Base-by-base conservation (phyloP, 2,797 vertebrate species). In the Chaunax sp. region DNA sequence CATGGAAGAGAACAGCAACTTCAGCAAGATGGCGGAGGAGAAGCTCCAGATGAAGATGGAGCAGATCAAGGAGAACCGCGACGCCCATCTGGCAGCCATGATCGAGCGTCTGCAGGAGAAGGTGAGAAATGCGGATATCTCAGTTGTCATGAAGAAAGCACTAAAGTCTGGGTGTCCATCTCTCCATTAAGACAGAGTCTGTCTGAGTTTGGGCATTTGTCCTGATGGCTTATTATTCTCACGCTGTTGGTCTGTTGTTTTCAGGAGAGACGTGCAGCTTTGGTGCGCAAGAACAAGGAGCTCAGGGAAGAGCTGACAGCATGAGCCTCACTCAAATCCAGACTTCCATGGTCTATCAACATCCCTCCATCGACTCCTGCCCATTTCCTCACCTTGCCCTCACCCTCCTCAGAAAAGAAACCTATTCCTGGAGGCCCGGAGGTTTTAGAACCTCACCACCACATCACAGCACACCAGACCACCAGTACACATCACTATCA, bases 261-360 rank as follows among this genome's bases (percentile, higher is more conserved):
- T 23, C 89, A 99, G 98, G 97, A 99, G 83, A 94, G 92, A 91
- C 98, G 95, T 0, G 98, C 97, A 8, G 95, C 92, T 0, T 89
- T 95, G 81, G 98, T 99, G 63, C 97, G 98, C 93, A 95, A 94
- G 92, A 99, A 99, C 96, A 99, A 98, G 94, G 96, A 97, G 92
- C 91, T 97, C 90, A 95, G 94, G 82, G 96, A 98, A 90, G 95
- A 97, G 92, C 93, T 96, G 92, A 95, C 94, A 65, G 96, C 96
- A 90, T 98, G 95, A 95, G 90, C 68, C 72, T 49, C 72, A 26
- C 65, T 59, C 46, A 19, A 60, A 53, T 77, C 71, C 76, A 53
- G 56, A 85, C 87, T 68, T 86, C 87, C 0, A 64, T 77, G 47
- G 67, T 87, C 75, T 84, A 77, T 90, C 65, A 50, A 52, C 16